These are phyloP conservation scores for Rhynchophorus ferrugineus DNA, from an alignment of 1,140 invertebrate species.

Conservation along the genomic window DNA sequence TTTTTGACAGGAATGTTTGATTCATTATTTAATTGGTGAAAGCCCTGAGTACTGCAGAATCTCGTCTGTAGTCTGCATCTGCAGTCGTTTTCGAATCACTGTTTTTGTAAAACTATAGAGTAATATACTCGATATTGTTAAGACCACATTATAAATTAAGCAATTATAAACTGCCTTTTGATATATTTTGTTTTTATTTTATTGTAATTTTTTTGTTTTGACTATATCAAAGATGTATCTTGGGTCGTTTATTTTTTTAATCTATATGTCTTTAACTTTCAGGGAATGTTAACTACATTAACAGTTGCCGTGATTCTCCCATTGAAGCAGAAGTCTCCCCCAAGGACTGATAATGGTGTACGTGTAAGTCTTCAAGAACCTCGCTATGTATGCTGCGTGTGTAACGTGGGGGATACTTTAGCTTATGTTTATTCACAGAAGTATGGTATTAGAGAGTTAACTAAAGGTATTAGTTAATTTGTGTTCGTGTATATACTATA, in stretches of 20 bases:
- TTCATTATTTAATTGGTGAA: too few relatives aligned
- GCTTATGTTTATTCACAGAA: constrained; percentile 80
- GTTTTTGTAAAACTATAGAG: too few relatives aligned
- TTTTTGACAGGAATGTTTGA: too few relatives aligned
- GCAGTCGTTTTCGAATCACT: too few relatives aligned
- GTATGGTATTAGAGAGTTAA: constrained; percentile 65
- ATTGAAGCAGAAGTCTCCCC: constrained; percentile 33
- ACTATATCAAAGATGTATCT: background rate
- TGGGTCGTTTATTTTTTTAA: background rate
- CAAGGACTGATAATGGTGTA: constrained; percentile 10
- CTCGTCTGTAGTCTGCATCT: too few relatives aligned
- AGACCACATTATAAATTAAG: too few relatives aligned
- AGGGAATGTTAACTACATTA: constrained; percentile 77
- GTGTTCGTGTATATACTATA: too few relatives aligned
- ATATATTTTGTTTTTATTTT: too few relatives aligned
- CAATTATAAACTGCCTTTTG: too few relatives aligned
- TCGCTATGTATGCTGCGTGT: constrained; percentile 76
- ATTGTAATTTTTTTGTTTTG: too few relatives aligned
- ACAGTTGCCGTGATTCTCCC: constrained; percentile 73
- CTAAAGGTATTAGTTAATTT: constrained; percentile 59
- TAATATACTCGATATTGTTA: too few relatives aligned
- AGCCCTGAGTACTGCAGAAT: too few relatives aligned
- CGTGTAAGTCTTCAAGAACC: constrained; percentile 22
- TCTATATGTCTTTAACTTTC: background rate
- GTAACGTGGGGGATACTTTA: constrained; percentile 86